Conservation (phyloP, 2,797 vertebrate genomes). For the Chanos chanos region DNA sequence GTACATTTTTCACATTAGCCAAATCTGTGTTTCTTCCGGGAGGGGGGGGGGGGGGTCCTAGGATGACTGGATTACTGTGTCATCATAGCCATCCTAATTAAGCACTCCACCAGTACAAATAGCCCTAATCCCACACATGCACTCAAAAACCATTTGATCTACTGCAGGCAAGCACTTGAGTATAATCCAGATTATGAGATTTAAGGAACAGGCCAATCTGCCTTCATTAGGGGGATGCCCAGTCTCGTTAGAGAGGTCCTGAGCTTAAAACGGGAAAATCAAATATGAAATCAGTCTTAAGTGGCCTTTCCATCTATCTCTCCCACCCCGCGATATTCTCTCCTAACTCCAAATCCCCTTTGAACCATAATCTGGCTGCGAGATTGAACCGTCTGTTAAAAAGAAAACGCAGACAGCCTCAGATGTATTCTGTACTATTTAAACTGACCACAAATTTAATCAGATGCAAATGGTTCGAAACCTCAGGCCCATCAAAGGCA, state of each 20-base stretch:
- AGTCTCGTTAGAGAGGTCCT: not conserved
- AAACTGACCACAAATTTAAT: conserved; percentile 37
- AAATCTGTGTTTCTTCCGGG: conserved; percentile 14
- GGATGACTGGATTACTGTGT: conserved; percentile 18
- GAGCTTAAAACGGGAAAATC: not conserved
- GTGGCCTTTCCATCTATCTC: conserved; percentile 33
- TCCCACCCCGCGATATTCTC: conserved; percentile 22
- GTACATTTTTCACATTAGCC: conserved; percentile 17
- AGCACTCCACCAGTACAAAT: conserved; percentile 26
- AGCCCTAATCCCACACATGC: conserved; percentile 29
- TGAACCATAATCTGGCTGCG: conserved; percentile 63
- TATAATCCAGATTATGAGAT: conserved; percentile 34
- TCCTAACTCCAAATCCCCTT: conserved; percentile 62
- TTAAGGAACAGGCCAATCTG: conserved; percentile 6
- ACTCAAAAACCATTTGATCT: conserved; percentile 8
- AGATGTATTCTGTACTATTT: conserved; percentile 47
- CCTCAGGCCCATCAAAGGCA: conserved; percentile 29
- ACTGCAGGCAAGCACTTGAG: conserved; percentile 1
- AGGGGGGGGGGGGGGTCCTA: conserved; percentile 5
- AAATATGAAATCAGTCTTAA: conserved; percentile 41
- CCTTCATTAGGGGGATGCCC: conserved; percentile 14
- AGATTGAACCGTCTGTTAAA: conserved; percentile 61
- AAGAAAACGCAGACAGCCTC: conserved; percentile 47
- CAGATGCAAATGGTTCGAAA: conserved; percentile 32
- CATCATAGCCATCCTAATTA: conserved; percentile 22